phyloP scores from a whole-genome alignment of 2,797 vertebrate genomes.

The Adrianichthys oophorus region DNA sequence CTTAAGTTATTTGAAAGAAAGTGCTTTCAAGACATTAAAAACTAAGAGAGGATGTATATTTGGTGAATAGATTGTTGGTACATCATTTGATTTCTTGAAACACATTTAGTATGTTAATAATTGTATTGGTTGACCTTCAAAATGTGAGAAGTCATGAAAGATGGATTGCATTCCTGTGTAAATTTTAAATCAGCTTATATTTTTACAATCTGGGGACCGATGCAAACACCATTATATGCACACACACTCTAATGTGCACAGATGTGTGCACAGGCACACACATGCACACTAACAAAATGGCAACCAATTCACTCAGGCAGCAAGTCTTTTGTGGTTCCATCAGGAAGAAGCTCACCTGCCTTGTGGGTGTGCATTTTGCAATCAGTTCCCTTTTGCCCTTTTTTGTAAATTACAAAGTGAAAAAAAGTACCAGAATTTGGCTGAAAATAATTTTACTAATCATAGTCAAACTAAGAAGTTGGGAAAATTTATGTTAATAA shows the following conservation, averaged over 20 bases:
- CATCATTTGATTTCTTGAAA: slow-evolving; percentile 12
- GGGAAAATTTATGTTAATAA: neutral
- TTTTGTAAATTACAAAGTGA: no score
- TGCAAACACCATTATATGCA: neutral
- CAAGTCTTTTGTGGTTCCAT: slow-evolving; percentile 15
- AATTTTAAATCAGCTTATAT: no score
- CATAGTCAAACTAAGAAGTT: no score
- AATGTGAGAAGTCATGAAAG: slow-evolving; percentile 13
- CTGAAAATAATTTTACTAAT: no score
- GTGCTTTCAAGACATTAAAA: slow-evolving; percentile 10
- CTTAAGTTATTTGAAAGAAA: slow-evolving; percentile 1
- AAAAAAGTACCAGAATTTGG: no score
- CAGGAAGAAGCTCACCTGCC: slow-evolving; percentile 7
- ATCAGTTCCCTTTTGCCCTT: neutral
- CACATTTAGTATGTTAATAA: slow-evolving; percentile 6
- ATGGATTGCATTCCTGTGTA: no score
- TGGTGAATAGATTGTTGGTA: slow-evolving; percentile 29
- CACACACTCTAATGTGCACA: slow-evolving; percentile 14
- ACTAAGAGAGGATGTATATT: slow-evolving; percentile 21
- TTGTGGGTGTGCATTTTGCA: neutral
- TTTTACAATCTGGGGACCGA: no score
- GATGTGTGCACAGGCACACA: slow-evolving; percentile 4
- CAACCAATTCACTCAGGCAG: slow-evolving; percentile 31
- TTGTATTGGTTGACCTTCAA: slow-evolving; percentile 10
- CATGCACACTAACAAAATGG: slow-evolving; percentile 32